Evolutionary conservation across 2,888 invertebrate genomes (phyloP).

Genomic region (Yponomeuta sedellus): DNA sequence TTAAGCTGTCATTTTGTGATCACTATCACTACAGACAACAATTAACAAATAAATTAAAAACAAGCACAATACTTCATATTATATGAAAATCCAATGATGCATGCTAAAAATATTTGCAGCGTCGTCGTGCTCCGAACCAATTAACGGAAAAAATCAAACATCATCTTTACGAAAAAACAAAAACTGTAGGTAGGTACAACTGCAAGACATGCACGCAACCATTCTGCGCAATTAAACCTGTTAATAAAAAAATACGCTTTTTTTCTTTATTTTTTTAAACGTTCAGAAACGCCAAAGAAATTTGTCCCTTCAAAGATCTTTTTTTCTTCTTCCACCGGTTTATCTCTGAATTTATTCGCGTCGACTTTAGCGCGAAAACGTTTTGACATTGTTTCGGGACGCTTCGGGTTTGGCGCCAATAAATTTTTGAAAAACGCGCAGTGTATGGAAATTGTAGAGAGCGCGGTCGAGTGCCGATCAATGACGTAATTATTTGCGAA

Average conservation of each 20-base stretch:
- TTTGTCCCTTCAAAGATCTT: conserved; percentile 46
- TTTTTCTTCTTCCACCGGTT: conserved; percentile 22
- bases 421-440: conserved; percentile 37
- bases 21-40: too few species aligned
- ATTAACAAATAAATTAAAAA: conserved; percentile 8
- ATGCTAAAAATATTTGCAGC: conserved; percentile 31
- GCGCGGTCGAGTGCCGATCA: not conserved
- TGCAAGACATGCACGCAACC: conserved; percentile 56
- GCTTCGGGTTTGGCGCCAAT: conserved; percentile 63
- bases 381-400: conserved; percentile 63
- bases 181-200: not conserved
- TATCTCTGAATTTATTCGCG: conserved; percentile 35
- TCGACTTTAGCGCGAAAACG: conserved; percentile 50
- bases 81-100: too few species aligned
- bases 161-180: not conserved
- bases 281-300: conserved; percentile 64
- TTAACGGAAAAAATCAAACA: conserved; percentile 15
- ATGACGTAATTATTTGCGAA: too few species aligned
- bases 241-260: conserved; percentile 40
- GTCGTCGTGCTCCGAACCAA: conserved; percentile 45
- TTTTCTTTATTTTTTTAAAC: not conserved
- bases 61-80: conserved; percentile 52
- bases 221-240: conserved; percentile 65
- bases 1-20: too few species aligned
- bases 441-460: not conserved